Base-by-base conservation (phyloP, 2,113 vertebrate species). In the Entelurus aequoreus region DNA sequence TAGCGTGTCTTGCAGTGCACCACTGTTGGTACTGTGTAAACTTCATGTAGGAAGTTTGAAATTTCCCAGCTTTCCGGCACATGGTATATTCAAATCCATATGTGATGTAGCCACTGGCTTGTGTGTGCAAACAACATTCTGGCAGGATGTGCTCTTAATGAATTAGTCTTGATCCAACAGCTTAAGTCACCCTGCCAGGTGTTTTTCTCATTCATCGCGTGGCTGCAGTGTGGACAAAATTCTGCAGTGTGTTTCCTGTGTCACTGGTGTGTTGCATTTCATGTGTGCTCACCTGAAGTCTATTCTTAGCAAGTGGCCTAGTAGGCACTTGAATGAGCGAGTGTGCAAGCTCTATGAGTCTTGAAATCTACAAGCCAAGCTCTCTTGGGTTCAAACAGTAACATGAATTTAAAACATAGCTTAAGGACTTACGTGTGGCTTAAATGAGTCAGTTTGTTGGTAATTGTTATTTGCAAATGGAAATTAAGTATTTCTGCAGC, bases 131-230 rank as follows among this genome's bases (percentile, higher is more conserved):
- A 62, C 40, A 35, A 58, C 57, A 65, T 60, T 37, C 44, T 75
- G 56, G 64, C 65, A 72, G 60, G 68, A 62, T 61, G 72, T 62
- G 63, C 63, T 15, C 4, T 66, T 80, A 80, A 78, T 83, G 66
- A 82, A 77, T 80, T 75, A 60, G 60, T 42, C 66, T 74, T 75
- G 72, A 76, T 76, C 62, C 60, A 67, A 40, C 51, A 48, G 74
- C 66, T 68, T 65, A 54, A 72, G 72, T 74, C 69, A 60, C 42
- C 42, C 42, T 11, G 42, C 42, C 42, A 46, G 42, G 42, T 46
- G 42, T 46, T 46, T 46, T 9, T 46, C 12, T 46, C 42, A 46
- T 46, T 46, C 42, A 46, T 46, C 6, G 42, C 42, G 42, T 46
- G 42, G 40, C 40, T 42, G 40, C 40, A 42, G 40, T 9, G 10